Conservation (phyloP, 2,113 vertebrate genomes). For the Prochilodus magdalenae region DNA sequence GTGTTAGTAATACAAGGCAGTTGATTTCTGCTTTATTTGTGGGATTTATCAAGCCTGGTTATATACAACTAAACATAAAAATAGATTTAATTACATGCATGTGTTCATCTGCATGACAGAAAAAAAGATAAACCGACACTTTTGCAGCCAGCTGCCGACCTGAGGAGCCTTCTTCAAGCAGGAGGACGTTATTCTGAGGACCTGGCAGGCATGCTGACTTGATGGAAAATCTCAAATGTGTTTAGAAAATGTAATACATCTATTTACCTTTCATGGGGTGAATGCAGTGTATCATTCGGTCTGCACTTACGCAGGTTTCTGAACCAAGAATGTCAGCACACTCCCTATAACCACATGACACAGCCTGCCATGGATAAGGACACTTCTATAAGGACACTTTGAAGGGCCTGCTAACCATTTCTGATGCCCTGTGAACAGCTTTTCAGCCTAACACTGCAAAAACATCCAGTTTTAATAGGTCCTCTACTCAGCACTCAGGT, state of each 20-base stretch:
- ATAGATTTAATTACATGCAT: no score
- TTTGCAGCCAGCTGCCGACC: slow-evolving; percentile 2
- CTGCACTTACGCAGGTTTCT: not conserved
- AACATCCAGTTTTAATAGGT: slow-evolving; percentile 3
- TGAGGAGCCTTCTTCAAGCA: not conserved
- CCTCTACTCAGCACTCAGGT: not conserved
- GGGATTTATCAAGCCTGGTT: no score
- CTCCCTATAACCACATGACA: slow-evolving; percentile 36
- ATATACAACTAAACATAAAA: no score
- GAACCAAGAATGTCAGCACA: not conserved
- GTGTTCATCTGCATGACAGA: not conserved
- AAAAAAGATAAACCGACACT: not conserved
- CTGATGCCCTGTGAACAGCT: slow-evolving; percentile 65
- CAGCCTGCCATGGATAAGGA: slow-evolving; percentile 59
- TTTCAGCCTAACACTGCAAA: slow-evolving; percentile 6
- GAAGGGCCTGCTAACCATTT: slow-evolving; percentile 43
- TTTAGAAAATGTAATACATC: slow-evolving; percentile 45
- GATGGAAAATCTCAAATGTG: slow-evolving; percentile 45
- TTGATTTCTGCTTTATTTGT: no score
- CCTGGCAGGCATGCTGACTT: slow-evolving; percentile 40
- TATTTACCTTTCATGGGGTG: slow-evolving; percentile 36
- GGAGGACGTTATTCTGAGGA: not conserved
- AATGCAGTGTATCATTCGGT: not conserved
- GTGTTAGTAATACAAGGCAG: no score
- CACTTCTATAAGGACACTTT: slow-evolving; percentile 26